A percentile compares a stretch with the other conserved stretches of the same genome.
Conservation (phyloP, 2,797 vertebrate genomes). For the Bradypodion pumilum region DNA sequence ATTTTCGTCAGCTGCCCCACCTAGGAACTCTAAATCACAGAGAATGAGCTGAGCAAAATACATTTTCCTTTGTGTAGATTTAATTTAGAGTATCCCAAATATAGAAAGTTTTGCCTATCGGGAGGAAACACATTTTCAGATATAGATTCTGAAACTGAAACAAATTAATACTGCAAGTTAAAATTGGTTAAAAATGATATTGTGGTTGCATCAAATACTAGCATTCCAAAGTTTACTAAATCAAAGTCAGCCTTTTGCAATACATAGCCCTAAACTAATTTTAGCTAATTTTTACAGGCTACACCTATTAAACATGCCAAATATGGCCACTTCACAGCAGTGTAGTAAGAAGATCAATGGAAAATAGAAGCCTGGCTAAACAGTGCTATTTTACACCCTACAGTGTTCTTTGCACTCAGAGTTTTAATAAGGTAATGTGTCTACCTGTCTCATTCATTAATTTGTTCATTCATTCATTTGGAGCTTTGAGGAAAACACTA, state of each 20-base stretch:
- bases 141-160: conserved; percentile 5
- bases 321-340: neutral
- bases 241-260: too few species aligned
- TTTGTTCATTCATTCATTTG: too few species aligned
- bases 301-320: neutral
- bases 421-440: too few species aligned
- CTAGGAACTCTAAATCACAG: conserved; percentile 63
- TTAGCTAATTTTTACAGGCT: neutral
- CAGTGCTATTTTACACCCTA: neutral
- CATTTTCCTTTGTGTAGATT: conserved; percentile 10
- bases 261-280: too few species aligned
- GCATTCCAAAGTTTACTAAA: neutral
- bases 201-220: neutral
- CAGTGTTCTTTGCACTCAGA: too few species aligned
- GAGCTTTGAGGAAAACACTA: neutral
- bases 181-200: conserved; percentile 6
- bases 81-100: conserved; percentile 46
- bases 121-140: conserved; percentile 39
- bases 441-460: too few species aligned
- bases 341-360: neutral
- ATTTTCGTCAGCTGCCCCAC: conserved; percentile 65
- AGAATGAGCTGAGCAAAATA: conserved; percentile 38
- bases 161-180: conserved; percentile 24
- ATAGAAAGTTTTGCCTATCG: conserved; percentile 20
- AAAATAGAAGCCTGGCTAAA: too few species aligned